phyloP scores from a whole-genome alignment of 2,113 vertebrate genomes.

The Trematocara stigmaticum region DNA sequence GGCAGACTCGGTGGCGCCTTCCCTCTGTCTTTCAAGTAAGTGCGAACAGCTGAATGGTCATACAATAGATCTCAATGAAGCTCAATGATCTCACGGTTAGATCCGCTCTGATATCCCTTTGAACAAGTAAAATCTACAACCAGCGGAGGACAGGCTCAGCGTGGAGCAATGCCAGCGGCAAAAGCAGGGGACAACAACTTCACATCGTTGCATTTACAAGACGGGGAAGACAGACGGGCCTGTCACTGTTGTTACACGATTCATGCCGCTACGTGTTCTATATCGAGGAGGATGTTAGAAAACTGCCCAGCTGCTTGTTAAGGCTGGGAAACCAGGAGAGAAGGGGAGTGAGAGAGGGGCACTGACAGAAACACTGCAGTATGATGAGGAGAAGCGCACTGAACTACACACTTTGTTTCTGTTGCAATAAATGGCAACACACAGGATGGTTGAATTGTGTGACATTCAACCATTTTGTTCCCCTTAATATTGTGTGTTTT shows the following conservation, averaged over 20 bases:
- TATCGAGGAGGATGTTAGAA: not conserved
- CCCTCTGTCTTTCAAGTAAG: slow-evolving; percentile 23
- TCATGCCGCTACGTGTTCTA: not conserved
- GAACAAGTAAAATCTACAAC: slow-evolving; percentile 46
- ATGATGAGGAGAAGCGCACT: not conserved
- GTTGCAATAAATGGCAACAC: not conserved
- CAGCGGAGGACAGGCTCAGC: not conserved
- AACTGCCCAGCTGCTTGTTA: not conserved
- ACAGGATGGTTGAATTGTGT: not conserved
- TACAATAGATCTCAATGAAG: slow-evolving; percentile 60
- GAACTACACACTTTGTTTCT: not conserved
- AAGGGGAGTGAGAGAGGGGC: not conserved
- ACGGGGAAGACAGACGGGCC: not conserved
- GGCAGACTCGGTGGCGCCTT: slow-evolving; percentile 68
- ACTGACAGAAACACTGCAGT: not conserved
- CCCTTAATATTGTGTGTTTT: not conserved
- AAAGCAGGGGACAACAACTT: not conserved
- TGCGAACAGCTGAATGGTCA: slow-evolving; percentile 53
- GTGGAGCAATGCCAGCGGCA: not conserved
- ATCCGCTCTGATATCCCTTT: slow-evolving; percentile 65
- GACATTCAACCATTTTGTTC: not conserved
- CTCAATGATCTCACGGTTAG: slow-evolving; percentile 57
- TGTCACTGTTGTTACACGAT: not conserved
- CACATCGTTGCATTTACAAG: not conserved
- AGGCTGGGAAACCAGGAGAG: not conserved